phyloP scores from a whole-genome alignment of 2,888 invertebrate genomes.

The Clanis bilineata region DNA sequence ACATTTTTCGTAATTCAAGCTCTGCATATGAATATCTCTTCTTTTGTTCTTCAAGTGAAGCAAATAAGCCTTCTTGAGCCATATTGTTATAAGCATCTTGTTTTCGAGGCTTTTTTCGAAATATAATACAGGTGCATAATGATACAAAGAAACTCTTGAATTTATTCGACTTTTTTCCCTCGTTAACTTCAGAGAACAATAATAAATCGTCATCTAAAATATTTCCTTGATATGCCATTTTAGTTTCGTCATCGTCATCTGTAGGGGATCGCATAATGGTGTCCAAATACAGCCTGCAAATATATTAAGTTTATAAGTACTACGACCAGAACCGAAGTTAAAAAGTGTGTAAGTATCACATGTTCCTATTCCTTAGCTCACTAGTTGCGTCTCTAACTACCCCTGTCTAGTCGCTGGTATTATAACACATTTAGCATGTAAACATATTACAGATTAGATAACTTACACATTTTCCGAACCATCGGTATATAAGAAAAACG shows the following conservation, averaged over 20 bases:
- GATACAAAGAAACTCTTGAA: constrained; percentile 3
- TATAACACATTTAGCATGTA: background rate
- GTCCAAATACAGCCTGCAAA: constrained; percentile 62
- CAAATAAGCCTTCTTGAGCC: constrained; percentile 17
- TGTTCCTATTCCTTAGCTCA: too few species aligned
- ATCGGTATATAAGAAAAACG: constrained; percentile 71
- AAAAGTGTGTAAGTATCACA: too few species aligned
- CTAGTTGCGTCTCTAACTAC: too few species aligned
- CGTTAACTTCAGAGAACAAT: background rate
- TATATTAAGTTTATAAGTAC: background rate
- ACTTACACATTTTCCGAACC: constrained; percentile 65
- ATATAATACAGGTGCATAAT: constrained; percentile 24
- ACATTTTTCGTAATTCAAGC: constrained; percentile 52
- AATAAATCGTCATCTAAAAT: constrained; percentile 37
- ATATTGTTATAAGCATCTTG: constrained; percentile 17
- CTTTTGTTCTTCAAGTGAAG: constrained; percentile 20
- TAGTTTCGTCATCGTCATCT: constrained; percentile 39
- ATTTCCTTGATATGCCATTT: constrained; percentile 35
- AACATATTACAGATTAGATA: background rate
- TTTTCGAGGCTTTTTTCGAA: constrained; percentile 30
- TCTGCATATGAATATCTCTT: constrained; percentile 53
- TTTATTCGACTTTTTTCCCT: background rate
- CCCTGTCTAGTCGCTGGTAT: too few species aligned
- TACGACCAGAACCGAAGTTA: too few species aligned
- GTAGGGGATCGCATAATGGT: constrained; percentile 67